Base-by-base conservation (phyloP, 2,113 vertebrate species). In the Erythrocercus mccallii region DNA sequence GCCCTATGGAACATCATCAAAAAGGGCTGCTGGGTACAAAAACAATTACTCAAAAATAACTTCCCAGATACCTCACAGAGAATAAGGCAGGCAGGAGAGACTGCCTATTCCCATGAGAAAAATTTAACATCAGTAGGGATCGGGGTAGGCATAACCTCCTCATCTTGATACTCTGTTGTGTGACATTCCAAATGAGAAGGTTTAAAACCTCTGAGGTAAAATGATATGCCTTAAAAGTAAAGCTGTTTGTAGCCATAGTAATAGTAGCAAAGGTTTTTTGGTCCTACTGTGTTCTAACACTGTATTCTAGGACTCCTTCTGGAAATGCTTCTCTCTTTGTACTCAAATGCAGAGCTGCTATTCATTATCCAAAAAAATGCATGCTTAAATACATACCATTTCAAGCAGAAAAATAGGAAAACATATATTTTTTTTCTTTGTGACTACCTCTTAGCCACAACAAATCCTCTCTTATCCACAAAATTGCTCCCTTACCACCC, bases 331-430 rank as follows among this genome's bases (percentile, higher is more conserved):
- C 58, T 80, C 16, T 48, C 70, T 76, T 91, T 73, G 84, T 82
- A 89, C 38, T 27, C 5, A 0, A 82, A 66, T 25, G 58, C 45
- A 80, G 81, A 90, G 73, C 77, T 95, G 77, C 65, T 91, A 85
- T 80, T 91, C 90, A 90, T 92, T 88, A 95, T n/a, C 19, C 62
- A 57, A 89, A 77, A 88, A 87, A 88, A 82, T 22, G n/a, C 57
- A 80, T 61, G 45, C 73, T 69, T 87, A 87, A 89, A 95, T 35
- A 19, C 54, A 84, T 86, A 58, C 17, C 22, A 76, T 85, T 94
- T 94, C 65, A 82, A 95, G 80, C 31, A 90, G 81, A 87, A 95
- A 91, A 90, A 85, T 47, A 72, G 30, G 54, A 91, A 91, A 90
- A 82, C 27, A 44, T 45, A 13, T 2, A 4, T 53, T 65, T 82